A percentile compares a stretch with the other conserved stretches of the same genome.
Conservation (phyloP, 2,888 invertebrate species). For the Sceliomorpha sp. region DNA sequence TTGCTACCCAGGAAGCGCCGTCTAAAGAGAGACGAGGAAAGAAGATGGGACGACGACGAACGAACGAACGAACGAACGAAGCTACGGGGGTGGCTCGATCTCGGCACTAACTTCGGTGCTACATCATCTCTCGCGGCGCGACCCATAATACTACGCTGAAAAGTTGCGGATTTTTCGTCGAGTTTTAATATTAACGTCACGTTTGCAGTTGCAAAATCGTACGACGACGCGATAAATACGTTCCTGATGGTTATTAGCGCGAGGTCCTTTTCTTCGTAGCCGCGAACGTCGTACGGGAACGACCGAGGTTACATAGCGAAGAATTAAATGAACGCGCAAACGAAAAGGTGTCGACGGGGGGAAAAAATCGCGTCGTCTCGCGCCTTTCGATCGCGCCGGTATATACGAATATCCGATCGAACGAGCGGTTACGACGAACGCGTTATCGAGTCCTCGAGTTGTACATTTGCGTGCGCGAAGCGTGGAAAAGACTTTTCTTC, state of each 20-base stretch:
- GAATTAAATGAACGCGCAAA: too few species aligned
- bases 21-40: constrained; percentile 57
- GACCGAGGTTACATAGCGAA: too few species aligned
- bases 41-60: constrained; percentile 37
- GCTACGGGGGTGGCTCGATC: constrained; percentile 45
- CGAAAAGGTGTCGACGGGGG: too few species aligned
- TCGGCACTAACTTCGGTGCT: constrained; percentile 75
- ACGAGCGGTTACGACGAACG: not conserved
- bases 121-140: constrained; percentile 76
- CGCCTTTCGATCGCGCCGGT: too few species aligned
- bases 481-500: constrained; percentile 20
- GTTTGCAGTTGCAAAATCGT: constrained; percentile 45
- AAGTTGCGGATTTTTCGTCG: constrained; percentile 76
- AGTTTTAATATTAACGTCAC: constrained; percentile 79
- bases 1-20: constrained; percentile 79
- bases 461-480: constrained; percentile 27
- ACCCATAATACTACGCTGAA: constrained; percentile 72
- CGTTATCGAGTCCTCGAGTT: constrained; percentile 13
- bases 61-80: constrained; percentile 40
- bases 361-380: too few species aligned
- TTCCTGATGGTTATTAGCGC: too few species aligned
- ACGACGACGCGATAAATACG: constrained; percentile 20
- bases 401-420: not conserved
- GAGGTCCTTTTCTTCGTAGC: too few species aligned
- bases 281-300: too few species aligned